These are phyloP conservation scores for Uromys caudimaculatus DNA, from an alignment of 2,797 vertebrate species.

Conservation along the genomic window DNA sequence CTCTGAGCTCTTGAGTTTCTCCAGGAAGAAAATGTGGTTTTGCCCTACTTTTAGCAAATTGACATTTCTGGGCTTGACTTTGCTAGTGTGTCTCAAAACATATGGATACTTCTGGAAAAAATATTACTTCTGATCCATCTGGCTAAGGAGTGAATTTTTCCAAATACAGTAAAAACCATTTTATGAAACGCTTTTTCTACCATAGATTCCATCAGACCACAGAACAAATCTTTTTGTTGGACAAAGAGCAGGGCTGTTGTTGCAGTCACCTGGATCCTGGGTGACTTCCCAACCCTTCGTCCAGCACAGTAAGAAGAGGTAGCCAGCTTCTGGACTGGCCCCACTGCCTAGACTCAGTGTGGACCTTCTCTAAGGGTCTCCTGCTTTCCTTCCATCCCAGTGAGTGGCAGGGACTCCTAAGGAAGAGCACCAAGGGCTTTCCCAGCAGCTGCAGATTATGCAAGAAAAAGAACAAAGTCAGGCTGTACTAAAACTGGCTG, in stretches of 20 bases:
- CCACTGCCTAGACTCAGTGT: accelerated
- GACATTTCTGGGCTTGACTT: constrained; percentile 32
- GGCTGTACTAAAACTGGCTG: too few species aligned
- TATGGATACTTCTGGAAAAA: constrained; percentile 40
- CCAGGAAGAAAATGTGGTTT: constrained; percentile 53
- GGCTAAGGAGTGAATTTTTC: constrained; percentile 36
- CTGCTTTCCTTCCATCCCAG: too few species aligned
- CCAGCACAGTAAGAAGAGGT: background rate
- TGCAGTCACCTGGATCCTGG: background rate
- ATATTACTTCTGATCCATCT: constrained; percentile 38
- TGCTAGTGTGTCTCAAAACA: constrained; percentile 54
- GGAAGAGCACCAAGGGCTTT: background rate
- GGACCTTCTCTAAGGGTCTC: background rate
- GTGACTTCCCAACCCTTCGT: background rate
- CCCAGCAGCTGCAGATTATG: too few species aligned
- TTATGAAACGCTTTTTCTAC: constrained; percentile 22
- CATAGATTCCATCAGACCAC: background rate
- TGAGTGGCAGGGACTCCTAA: background rate
- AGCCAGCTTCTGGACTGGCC: accelerated
- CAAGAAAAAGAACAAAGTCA: background rate
- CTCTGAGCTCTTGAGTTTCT: constrained; percentile 7
- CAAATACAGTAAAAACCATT: constrained; percentile 19
- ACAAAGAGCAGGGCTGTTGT: too few species aligned
- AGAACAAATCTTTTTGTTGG: background rate
- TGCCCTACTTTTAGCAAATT: constrained; percentile 44